phyloP scores from a whole-genome alignment of 2,113 vertebrate species.

The Ophiodon elongatus region DNA sequence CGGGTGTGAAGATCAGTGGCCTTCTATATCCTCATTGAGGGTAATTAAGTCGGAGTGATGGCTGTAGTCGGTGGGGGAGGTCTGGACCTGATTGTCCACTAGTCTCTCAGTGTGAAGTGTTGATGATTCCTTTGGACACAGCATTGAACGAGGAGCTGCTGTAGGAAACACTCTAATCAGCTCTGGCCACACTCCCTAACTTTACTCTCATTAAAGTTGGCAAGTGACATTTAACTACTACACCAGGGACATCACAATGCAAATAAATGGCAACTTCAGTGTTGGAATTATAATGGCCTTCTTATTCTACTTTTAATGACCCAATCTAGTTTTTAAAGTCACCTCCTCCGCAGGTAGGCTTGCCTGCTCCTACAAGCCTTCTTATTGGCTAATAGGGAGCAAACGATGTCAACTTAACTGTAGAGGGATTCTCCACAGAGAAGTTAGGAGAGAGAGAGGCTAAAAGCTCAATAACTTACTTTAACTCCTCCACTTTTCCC shows the following conservation, averaged over 20 bases:
- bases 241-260: slow-evolving; percentile 77
- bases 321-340: slow-evolving; percentile 83
- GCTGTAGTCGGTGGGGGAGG: slow-evolving; percentile 19
- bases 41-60: slow-evolving; percentile 50
- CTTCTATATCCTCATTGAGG: slow-evolving; percentile 45
- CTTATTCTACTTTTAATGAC: slow-evolving; percentile 83
- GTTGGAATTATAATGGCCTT: slow-evolving; percentile 80
- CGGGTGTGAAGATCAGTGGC: slow-evolving; percentile 32
- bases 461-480: slow-evolving; percentile 70
- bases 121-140: slow-evolving; percentile 69
- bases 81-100: slow-evolving; percentile 42
- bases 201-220: slow-evolving; percentile 82
- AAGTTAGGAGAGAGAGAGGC: slow-evolving; percentile 44
- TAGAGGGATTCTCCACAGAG: slow-evolving; percentile 53
- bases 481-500: slow-evolving; percentile 57
- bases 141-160: slow-evolving; percentile 54
- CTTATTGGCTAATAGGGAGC: slow-evolving; percentile 78
- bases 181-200: slow-evolving; percentile 68
- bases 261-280: slow-evolving; percentile 81
- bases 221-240: slow-evolving; percentile 81
- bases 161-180: slow-evolving; percentile 74
- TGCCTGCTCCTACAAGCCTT: slow-evolving; percentile 59
- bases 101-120: slow-evolving; percentile 55
- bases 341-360: slow-evolving; percentile 68
- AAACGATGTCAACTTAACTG: slow-evolving; percentile 69